Conservation (phyloP, 1,140 invertebrate genomes). For the Rhagoletis pomonella region DNA sequence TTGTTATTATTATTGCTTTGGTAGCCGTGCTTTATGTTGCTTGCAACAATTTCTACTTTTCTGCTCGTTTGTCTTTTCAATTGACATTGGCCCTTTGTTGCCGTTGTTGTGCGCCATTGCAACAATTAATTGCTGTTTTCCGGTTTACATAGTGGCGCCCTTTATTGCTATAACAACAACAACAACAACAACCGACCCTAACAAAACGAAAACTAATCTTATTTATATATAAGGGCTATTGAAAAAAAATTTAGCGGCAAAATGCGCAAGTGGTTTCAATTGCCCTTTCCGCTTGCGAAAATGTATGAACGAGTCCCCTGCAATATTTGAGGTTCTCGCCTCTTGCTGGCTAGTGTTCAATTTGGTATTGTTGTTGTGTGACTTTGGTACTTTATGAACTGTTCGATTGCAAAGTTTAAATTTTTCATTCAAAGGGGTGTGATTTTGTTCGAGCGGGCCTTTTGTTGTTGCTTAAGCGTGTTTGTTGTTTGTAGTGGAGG, state of each 20-base stretch:
- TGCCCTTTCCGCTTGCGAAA: no score
- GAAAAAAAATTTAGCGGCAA: background rate
- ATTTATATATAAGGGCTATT: background rate
- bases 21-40: background rate
- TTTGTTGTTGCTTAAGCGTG: no score
- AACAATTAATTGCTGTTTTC: conserved; percentile 2
- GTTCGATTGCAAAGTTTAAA: no score
- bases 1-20: background rate
- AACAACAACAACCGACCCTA: background rate
- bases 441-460: no score
- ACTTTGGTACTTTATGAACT: no score
- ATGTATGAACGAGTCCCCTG: no score
- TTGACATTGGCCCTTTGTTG: background rate
- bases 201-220: background rate
- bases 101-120: background rate
- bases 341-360: no score
- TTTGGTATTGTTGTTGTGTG: no score
- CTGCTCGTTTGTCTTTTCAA: background rate
- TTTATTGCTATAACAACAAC: no score
- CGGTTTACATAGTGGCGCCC: background rate
- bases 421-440: no score
- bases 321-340: no score
- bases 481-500: no score
- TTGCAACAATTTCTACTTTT: background rate
- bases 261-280: background rate